Conservation (phyloP, 2,797 vertebrate species). For the Brotula barbata region DNA sequence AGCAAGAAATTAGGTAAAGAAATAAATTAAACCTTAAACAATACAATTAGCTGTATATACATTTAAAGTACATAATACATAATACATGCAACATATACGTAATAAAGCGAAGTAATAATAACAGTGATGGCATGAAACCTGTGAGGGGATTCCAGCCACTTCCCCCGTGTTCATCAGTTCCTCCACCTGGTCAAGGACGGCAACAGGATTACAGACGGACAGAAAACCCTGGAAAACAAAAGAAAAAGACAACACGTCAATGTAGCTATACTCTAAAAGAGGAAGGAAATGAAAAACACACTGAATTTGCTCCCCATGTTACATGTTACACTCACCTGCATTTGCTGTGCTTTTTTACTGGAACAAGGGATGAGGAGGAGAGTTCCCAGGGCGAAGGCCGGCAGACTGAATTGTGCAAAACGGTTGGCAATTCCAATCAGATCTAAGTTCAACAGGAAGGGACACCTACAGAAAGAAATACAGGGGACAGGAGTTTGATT, state of each 20-base stretch:
- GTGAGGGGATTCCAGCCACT: constrained; percentile 84
- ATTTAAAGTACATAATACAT: too few species aligned
- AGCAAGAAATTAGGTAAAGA: too few species aligned
- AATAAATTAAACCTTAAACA: too few species aligned
- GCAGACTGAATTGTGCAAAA: constrained; percentile 87
- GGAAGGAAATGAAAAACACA: too few species aligned
- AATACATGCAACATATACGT: too few species aligned
- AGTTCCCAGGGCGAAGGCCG: constrained; percentile 88
- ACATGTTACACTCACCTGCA: constrained; percentile 79
- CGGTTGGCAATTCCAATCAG: constrained; percentile 88
- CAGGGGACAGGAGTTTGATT: not conserved
- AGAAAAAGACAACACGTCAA: not conserved
- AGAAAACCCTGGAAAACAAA: constrained; percentile 82
- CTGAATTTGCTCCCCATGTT: not conserved
- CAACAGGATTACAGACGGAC: constrained; percentile 74
- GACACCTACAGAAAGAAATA: constrained; percentile 80
- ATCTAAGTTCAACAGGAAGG: constrained; percentile 89
- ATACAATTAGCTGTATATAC: too few species aligned
- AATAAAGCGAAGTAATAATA: not conserved
- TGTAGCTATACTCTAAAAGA: not conserved
- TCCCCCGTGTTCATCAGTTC: constrained; percentile 87
- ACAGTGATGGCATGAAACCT: constrained; percentile 74
- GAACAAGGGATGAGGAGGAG: constrained; percentile 87
- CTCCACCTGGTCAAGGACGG: constrained; percentile 85
- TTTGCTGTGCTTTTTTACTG: constrained; percentile 84